Conservation (phyloP, 2,888 invertebrate genomes). For the Cyclophora albipunctata region DNA sequence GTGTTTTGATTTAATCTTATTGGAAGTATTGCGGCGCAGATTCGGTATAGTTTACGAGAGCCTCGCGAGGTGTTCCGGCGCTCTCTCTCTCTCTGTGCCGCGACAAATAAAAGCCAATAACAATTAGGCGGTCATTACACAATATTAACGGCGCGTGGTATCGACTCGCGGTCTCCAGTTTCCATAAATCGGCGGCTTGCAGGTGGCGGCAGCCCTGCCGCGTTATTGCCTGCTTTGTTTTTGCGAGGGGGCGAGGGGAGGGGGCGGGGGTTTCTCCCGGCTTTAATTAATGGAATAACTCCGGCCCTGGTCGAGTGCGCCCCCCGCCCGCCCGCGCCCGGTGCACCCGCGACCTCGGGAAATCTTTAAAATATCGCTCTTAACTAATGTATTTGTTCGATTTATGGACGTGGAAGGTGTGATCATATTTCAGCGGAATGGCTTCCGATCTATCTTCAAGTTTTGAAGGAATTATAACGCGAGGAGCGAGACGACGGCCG, state of each 20-base stretch:
- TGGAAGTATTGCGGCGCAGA: too few species aligned
- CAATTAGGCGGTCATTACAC: slow-evolving; percentile 4
- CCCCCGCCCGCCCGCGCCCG: slow-evolving; percentile 15
- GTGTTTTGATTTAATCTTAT: too few species aligned
- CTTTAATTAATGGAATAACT: slow-evolving; percentile 73
- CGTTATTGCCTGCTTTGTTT: slow-evolving; percentile 61
- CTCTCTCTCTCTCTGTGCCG: too few species aligned
- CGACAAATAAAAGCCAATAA: too few species aligned
- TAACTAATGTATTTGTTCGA: slow-evolving; percentile 33
- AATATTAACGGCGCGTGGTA: slow-evolving; percentile 14
- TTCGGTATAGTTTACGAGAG: too few species aligned
- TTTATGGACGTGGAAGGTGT: slow-evolving; percentile 23
- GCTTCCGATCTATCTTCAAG: slow-evolving; percentile 12
- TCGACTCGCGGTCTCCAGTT: neutral
- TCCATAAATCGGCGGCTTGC: slow-evolving; percentile 33
- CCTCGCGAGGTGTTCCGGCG: too few species aligned
- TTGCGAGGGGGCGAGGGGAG: slow-evolving; percentile 27
- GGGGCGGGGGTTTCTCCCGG: slow-evolving; percentile 25
- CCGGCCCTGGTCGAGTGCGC: slow-evolving; percentile 29
- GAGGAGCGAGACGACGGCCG: neutral
- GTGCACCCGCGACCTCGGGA: slow-evolving; percentile 25
- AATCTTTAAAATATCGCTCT: slow-evolving; percentile 44
- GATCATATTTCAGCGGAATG: slow-evolving; percentile 16
- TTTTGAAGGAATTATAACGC: slow-evolving; percentile 11
- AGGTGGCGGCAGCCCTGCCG: slow-evolving; percentile 38